A percentile compares a stretch with the other conserved stretches of the same genome.
phyloP scores from a whole-genome alignment of 2,797 vertebrate genomes.

The Rousettus madagascariensis region DNA sequence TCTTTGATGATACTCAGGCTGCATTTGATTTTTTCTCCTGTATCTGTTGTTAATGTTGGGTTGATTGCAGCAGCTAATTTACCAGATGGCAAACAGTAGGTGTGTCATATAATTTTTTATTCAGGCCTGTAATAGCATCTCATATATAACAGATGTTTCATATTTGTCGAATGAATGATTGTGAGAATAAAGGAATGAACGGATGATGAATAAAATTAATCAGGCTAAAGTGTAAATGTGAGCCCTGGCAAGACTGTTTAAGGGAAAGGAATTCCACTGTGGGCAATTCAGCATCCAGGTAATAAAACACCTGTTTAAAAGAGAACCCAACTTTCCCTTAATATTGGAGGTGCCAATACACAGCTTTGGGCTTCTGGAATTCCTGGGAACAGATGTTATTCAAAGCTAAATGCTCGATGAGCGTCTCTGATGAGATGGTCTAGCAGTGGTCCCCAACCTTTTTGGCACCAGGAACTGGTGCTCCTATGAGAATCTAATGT shows the following conservation, averaged over 20 bases:
- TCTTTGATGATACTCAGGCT: not conserved
- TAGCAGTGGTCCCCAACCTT: too few relatives aligned
- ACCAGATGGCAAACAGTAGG: conserved; percentile 35
- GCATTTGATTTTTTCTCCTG: not conserved
- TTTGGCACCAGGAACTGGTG: too few relatives aligned
- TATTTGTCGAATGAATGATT: not conserved
- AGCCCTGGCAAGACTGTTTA: not conserved
- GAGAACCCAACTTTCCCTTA: not conserved
- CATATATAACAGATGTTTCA: not conserved
- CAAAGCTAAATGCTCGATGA: not conserved
- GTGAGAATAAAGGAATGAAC: not conserved
- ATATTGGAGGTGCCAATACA: not conserved
- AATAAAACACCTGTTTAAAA: not conserved
- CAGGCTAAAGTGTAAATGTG: not conserved
- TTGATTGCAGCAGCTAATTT: not conserved
- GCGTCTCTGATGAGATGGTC: not conserved
- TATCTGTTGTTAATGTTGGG: not conserved
- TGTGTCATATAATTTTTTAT: not conserved
- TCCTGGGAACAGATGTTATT: not conserved
- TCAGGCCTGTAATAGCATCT: not conserved
- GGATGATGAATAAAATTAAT: not conserved
- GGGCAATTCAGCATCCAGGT: not conserved
- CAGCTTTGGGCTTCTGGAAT: not conserved
- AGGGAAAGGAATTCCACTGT: not conserved
- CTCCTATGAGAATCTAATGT: too few relatives aligned